A percentile compares a stretch with the other conserved stretches of the same genome.
Evolutionary conservation across 2,888 invertebrate genomes (phyloP).

Genomic region (Pseudanteris insignis): DNA sequence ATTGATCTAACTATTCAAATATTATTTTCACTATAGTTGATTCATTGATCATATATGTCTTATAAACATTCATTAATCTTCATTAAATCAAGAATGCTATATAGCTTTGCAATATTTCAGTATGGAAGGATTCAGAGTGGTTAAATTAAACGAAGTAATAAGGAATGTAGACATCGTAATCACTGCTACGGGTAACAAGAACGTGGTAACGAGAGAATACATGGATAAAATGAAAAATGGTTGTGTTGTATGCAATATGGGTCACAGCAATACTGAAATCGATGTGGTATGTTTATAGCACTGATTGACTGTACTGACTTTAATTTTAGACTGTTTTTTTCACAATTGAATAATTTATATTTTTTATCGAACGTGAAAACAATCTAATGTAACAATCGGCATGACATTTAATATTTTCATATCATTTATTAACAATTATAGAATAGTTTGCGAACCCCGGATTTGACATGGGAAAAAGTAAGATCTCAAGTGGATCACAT

Average conservation of each 20-base stretch:
- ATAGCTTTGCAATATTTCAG: constrained; percentile 67
- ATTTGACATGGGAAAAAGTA: constrained; percentile 96
- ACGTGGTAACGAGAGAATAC: constrained; percentile 92
- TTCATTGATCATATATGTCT: no score
- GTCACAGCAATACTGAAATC: constrained; percentile 95
- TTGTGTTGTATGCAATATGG: constrained; percentile 96
- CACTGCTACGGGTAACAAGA: constrained; percentile 98
- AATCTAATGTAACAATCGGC: no score
- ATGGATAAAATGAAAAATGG: constrained; percentile 98
- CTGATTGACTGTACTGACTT: no score
- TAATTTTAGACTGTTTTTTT: no score
- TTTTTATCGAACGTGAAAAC: no score
- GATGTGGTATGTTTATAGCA: constrained; percentile 77
- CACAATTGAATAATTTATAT: constrained; percentile 1
- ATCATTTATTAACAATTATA: constrained; percentile 60
- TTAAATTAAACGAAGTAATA: constrained; percentile 92
- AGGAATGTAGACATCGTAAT: constrained; percentile 94
- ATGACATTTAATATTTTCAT: no score
- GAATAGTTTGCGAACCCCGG: constrained; percentile 91
- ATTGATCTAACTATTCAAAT: no score
- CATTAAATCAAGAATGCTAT: no score
- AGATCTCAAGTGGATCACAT: constrained; percentile 98
- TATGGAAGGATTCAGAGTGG: constrained; percentile 97
- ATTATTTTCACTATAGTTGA: no score
- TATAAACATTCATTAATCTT: no score